Conservation (phyloP, 2,888 invertebrate species). For the Laothoe populi region DNA sequence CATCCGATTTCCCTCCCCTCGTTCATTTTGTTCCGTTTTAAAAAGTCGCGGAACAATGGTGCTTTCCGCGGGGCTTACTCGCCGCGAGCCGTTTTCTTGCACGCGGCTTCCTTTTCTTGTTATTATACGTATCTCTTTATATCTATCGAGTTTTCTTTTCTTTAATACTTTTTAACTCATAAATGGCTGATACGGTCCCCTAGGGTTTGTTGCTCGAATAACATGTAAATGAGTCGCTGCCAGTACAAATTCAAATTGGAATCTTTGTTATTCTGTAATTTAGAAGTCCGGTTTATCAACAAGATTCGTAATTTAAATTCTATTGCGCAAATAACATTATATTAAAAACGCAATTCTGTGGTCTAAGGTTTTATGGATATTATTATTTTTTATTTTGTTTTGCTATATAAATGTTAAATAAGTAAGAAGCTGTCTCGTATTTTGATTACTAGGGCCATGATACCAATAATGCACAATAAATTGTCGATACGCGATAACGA, state of each 20-base stretch:
- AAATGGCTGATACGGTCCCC: conserved; percentile 83
- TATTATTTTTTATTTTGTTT: conserved; percentile 13
- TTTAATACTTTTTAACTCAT: conserved; percentile 84
- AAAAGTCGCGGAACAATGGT: conserved; percentile 82
- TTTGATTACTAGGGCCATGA: too few relatives aligned
- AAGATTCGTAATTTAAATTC: neutral
- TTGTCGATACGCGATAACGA: too few relatives aligned
- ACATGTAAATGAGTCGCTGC: conserved; percentile 81
- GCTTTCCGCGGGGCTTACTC: conserved; percentile 78
- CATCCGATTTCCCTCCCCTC: conserved; percentile 84
- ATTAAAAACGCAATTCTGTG: neutral
- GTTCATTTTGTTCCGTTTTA: conserved; percentile 81
- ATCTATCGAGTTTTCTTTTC: conserved; percentile 81
- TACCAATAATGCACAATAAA: too few relatives aligned
- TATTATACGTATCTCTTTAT: conserved; percentile 79
- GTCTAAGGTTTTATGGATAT: neutral
- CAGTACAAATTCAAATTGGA: conserved; percentile 73
- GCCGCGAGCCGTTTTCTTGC: conserved; percentile 82
- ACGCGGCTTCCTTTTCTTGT: conserved; percentile 77
- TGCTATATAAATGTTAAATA: too few relatives aligned
- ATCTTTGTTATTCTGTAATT: conserved; percentile 61
- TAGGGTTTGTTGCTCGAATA: conserved; percentile 81
- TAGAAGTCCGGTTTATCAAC: conserved; percentile 36
- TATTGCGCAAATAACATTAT: neutral
- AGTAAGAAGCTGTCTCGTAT: too few relatives aligned